These are phyloP conservation scores for Diabrotica balteata DNA, from an alignment of 2,888 invertebrate genomes.

Conservation along the genomic window DNA sequence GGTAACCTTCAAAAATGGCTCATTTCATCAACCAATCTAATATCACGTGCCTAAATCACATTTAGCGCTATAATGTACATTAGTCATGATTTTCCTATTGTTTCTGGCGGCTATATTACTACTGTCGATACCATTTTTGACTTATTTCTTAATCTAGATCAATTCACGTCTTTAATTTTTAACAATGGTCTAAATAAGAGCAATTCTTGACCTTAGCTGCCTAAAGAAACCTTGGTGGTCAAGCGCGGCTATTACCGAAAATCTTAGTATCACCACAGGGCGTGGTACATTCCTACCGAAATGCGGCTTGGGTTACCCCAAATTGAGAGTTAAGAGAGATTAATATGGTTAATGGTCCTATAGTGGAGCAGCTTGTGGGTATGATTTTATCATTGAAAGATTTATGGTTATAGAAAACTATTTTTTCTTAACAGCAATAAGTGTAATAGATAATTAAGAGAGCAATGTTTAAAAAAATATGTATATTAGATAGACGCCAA, in stretches of 20 bases:
- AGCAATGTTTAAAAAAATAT: neutral
- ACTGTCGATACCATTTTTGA: neutral
- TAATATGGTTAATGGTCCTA: neutral
- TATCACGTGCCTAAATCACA: conserved; percentile 10
- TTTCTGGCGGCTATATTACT: neutral
- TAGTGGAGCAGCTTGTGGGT: no score
- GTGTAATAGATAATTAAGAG: no score
- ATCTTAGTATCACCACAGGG: neutral
- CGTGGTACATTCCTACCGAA: conserved; percentile 6
- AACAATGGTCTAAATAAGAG: neutral
- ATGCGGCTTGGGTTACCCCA: neutral
- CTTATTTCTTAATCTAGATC: conserved; percentile 2
- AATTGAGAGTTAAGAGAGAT: neutral
- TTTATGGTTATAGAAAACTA: no score
- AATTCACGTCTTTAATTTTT: neutral
- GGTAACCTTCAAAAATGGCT: no score
- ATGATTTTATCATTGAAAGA: no score
- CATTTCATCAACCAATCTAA: neutral
- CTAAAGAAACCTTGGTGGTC: neutral
- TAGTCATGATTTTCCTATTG: neutral
- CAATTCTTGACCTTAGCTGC: conserved; percentile 1
- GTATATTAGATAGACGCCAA: neutral
- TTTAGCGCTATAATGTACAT: neutral
- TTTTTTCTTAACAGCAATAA: no score
- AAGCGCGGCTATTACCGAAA: conserved; percentile 6